These are phyloP conservation scores for Leistus spinibarbis DNA, from an alignment of 2,888 invertebrate species.

Conservation along the genomic window DNA sequence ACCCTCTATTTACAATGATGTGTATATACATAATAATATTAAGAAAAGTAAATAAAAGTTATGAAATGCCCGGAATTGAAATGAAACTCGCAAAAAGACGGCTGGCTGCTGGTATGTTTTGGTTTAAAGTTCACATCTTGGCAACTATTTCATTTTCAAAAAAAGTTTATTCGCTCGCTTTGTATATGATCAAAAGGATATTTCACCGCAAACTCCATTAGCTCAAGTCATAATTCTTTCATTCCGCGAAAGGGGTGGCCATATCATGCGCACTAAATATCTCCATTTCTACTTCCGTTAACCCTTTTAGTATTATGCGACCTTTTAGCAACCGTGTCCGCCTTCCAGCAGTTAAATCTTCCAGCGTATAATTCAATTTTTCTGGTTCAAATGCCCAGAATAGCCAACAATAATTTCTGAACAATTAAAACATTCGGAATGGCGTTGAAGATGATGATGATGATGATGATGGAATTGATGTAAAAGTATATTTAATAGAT, in stretches of 20 bases:
- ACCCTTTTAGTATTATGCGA: not conserved
- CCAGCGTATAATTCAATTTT: not conserved
- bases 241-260: conserved; percentile 12
- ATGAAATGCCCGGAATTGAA: conserved; percentile 15
- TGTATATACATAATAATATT: conserved; percentile 2
- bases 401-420: not conserved
- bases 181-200: conserved; percentile 37
- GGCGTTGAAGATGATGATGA: too few relatives aligned
- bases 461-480: not conserved
- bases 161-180: conserved; percentile 32
- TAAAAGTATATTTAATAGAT: not conserved
- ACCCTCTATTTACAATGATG: not conserved
- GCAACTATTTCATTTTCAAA: conserved; percentile 25
- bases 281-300: conserved; percentile 24
- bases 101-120: conserved; percentile 21
- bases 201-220: conserved; percentile 38
- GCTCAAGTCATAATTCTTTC: conserved; percentile 36
- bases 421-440: not conserved
- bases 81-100: conserved; percentile 4
- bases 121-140: conserved; percentile 24
- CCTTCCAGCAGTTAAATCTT: not conserved
- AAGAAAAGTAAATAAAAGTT: conserved; percentile 22
- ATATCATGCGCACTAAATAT: conserved; percentile 31
- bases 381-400: not conserved
- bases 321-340: not conserved